Evolutionary conservation across 2,888 invertebrate species (phyloP).

Genomic region (Alloscopus bannaensis): DNA sequence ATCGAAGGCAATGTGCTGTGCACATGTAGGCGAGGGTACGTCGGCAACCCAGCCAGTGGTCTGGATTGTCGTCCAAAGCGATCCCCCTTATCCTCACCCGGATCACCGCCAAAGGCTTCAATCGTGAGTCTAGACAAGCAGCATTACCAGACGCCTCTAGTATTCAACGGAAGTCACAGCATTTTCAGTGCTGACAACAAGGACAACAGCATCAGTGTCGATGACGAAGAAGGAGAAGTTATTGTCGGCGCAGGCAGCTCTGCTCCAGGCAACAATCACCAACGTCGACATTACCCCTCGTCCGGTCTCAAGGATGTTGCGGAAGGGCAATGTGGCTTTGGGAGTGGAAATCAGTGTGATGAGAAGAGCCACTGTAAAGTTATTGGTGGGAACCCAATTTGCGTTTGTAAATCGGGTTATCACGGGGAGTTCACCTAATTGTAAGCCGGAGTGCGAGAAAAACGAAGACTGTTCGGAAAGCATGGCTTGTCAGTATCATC

Average conservation of each 20-base stretch:
- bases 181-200: not conserved
- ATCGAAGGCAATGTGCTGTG: slow-evolving; percentile 61
- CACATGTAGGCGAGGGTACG: slow-evolving; percentile 54
- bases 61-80: slow-evolving; percentile 57
- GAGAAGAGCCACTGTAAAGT: slow-evolving; percentile 55
- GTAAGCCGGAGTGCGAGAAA: slow-evolving; percentile 57
- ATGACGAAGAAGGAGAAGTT: slow-evolving; percentile 27
- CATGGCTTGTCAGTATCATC: slow-evolving; percentile 54
- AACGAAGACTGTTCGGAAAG: slow-evolving; percentile 50
- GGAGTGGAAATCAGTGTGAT: slow-evolving; percentile 51
- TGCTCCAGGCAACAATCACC: slow-evolving; percentile 13
- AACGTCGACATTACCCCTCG: slow-evolving; percentile 15
- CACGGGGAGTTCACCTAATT: slow-evolving; percentile 56
- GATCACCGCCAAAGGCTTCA: not conserved
- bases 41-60: slow-evolving; percentile 55
- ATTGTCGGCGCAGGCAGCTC: slow-evolving; percentile 22
- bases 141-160: not conserved
- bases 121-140: not conserved
- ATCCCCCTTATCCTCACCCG: not conserved
- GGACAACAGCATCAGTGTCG: no score
- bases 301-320: not conserved
- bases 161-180: not conserved
- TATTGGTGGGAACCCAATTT: slow-evolving; percentile 43
- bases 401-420: slow-evolving; percentile 55
- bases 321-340: slow-evolving; percentile 47